Conservation (phyloP, 2,888 invertebrate genomes). For the Agonopterix alstromeriana region DNA sequence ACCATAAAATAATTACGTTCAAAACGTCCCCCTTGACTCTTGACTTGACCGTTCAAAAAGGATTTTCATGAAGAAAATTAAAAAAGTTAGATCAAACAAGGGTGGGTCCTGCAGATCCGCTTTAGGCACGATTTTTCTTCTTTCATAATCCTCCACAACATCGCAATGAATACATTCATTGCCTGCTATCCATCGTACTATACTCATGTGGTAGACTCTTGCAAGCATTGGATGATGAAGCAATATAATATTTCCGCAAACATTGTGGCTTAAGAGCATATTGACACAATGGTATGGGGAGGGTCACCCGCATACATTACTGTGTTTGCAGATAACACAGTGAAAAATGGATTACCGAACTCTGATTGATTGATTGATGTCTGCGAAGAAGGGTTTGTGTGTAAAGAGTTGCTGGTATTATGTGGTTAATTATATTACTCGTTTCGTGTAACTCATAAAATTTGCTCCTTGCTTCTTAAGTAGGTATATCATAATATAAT, state of each 20-base stretch:
- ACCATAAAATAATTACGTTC: conserved; percentile 18
- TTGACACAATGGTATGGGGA: conserved; percentile 25
- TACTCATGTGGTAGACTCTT: not conserved
- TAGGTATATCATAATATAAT: no score
- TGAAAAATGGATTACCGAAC: conserved; percentile 40
- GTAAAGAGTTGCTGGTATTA: not conserved
- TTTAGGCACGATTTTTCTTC: conserved; percentile 16
- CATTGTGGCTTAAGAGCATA: conserved; percentile 12
- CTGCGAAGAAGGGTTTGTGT: not conserved
- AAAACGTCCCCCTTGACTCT: conserved; percentile 25
- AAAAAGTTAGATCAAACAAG: conserved; percentile 54
- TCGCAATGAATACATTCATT: not conserved
- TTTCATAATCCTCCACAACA: not conserved
- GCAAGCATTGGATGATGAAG: conserved; percentile 2
- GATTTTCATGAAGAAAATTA: conserved; percentile 50
- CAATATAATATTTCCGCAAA: no score
- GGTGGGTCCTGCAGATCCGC: conserved; percentile 24
- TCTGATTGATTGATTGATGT: conserved; percentile 31
- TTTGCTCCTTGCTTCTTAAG: no score
- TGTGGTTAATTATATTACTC: not conserved
- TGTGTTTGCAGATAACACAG: conserved; percentile 37
- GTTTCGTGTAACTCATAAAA: conserved; percentile 8
- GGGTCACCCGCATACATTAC: conserved; percentile 36
- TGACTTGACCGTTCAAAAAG: conserved; percentile 36
- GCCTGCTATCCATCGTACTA: not conserved